Evolutionary conservation across 2,113 vertebrate species (phyloP), one percentile per base, ranked within the genome.

Genomic region (Thomomys bottae): DNA sequence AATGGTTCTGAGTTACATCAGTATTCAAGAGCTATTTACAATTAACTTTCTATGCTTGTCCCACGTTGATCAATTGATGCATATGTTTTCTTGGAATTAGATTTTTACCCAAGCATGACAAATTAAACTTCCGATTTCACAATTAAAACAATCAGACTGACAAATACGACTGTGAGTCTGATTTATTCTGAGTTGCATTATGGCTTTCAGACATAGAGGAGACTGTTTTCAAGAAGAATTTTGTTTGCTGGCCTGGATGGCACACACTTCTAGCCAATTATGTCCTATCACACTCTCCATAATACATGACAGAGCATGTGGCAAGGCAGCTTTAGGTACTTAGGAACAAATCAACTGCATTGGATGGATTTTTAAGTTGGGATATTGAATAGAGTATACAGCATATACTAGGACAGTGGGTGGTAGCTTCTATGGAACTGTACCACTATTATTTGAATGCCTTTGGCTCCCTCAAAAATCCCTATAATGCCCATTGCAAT

Each of bases 81-180:
- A 97, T 97, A 97, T 86, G 54, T 54, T 96, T 94, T 94, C 94
- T 73, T 91, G 88, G 91, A 97, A 97, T 71, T 96, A 95, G 92
- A 92, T 89, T 90, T 36, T 96, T 96, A 97, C 96, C 96, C 94
- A 97, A 96, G 73, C 95, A 84, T 71, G 90, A 95, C 87, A 97
- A 97, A 97, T 97, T 97, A 97, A 97, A 96, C 96, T 97, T 97
- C 87, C 84, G 81, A 81, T 94, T 96, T 94, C 94, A 96, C 96
- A 97, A 97, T 98, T 97, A 97, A 95, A 96, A 96, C 38, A 91
- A 96, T 96, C 91, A 89, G 66, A 82, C 94, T 97, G 95, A 97
- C 24, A 49, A 96, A 97, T 94, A 91, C 93, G 92, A 91, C 30
- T 89, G 40, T 64, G 93, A 93, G 77, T 70, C 82, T 87, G 89